Conservation (phyloP, 2,113 vertebrate genomes). For the Pelmatolapia mariae region DNA sequence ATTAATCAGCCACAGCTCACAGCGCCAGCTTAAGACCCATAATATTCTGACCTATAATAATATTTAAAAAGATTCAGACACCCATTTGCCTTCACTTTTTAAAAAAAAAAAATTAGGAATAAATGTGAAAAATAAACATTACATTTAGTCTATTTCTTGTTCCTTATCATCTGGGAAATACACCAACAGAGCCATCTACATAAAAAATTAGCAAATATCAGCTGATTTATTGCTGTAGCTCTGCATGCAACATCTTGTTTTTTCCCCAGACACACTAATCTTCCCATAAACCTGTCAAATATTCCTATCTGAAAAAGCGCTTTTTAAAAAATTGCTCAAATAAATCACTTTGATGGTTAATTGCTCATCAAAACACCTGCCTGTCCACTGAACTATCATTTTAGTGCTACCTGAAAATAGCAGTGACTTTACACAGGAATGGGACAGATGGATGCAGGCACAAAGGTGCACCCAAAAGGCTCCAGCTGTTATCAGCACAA, state of each 20-base stretch:
- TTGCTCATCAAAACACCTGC: background rate
- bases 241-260: no score
- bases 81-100: background rate
- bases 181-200: background rate
- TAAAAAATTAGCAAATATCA: background rate
- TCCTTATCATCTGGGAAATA: background rate
- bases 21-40: background rate
- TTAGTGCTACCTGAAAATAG: background rate
- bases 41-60: background rate
- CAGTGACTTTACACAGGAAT: background rate
- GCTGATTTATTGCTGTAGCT: background rate
- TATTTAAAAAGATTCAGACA: background rate
- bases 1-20: background rate
- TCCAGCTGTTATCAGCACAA: background rate
- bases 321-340: background rate
- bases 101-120: background rate
- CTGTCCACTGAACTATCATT: background rate
- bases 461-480: background rate
- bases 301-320: background rate
- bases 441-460: background rate
- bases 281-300: background rate
- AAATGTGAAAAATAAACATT: background rate
- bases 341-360: background rate
- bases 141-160: background rate
- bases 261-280: background rate